phyloP scores from a whole-genome alignment of 2,888 invertebrate genomes.

The Parascotia fuliginaria region DNA sequence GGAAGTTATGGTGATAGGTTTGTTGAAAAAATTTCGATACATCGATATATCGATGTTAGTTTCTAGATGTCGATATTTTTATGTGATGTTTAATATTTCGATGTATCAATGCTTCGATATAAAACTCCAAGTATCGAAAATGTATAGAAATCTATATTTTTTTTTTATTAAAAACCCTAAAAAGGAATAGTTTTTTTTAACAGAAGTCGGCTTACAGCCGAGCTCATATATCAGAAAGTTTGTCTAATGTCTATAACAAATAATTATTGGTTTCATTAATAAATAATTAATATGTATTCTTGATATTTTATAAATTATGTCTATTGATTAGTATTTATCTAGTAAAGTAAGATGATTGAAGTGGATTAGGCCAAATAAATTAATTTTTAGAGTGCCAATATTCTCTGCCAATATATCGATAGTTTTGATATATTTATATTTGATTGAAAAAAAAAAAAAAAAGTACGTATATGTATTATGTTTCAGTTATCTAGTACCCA shows the following conservation, averaged over 20 bases:
- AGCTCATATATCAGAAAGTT: constrained; percentile 7
- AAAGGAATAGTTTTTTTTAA: neutral
- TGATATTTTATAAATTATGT: no score
- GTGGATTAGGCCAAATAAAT: neutral
- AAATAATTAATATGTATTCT: neutral
- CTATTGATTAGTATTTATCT: neutral
- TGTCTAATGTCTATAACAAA: constrained; percentile 11
- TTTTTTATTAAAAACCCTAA: neutral
- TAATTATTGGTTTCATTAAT: constrained; percentile 51
- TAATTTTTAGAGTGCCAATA: no score
- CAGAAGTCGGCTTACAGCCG: neutral
- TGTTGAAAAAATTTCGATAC: no score
- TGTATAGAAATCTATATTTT: neutral
- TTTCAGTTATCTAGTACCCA: no score
- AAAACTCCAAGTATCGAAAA: constrained; percentile 4
- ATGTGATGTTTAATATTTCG: neutral
- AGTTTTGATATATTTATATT: no score
- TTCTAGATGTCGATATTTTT: no score
- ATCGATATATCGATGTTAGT: no score
- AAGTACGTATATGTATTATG: no score
- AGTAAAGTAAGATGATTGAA: constrained; percentile 1
- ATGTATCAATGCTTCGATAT: neutral
- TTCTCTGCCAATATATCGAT: neutral
- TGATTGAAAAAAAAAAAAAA: no score
- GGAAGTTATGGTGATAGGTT: no score